These are phyloP conservation scores for Muscicapa striata DNA, from an alignment of 2,797 vertebrate genomes.

Conservation along the genomic window DNA sequence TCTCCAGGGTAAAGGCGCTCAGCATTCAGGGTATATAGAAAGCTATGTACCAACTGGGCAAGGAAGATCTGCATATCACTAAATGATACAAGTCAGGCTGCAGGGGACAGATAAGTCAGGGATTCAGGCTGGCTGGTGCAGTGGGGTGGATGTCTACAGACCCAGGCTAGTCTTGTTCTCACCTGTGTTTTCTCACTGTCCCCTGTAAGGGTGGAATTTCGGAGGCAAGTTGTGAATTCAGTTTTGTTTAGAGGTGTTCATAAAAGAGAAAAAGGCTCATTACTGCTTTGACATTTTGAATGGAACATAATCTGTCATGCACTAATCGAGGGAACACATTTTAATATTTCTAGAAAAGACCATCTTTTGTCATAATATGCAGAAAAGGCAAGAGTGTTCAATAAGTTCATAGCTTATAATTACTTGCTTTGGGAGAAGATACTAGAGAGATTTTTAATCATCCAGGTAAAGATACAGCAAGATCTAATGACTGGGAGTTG, in stretches of 20 bases:
- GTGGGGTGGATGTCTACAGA: neutral
- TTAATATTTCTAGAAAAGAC: slow-evolving; percentile 42
- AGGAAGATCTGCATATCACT: neutral
- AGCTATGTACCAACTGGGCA: neutral
- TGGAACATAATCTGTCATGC: neutral
- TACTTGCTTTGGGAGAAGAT: slow-evolving; percentile 14
- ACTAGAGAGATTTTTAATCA: slow-evolving; percentile 21
- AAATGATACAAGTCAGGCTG: neutral
- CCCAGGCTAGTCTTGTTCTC: neutral
- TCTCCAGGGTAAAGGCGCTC: slow-evolving; percentile 13
- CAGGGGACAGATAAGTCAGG: neutral
- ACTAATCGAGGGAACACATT: neutral
- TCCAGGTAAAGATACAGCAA: neutral
- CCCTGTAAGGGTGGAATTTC: neutral
- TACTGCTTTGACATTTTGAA: slow-evolving; percentile 26
- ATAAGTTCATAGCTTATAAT: slow-evolving; percentile 39
- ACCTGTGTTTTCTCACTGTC: neutral
- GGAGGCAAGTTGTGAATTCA: neutral
- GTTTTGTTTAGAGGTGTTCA: neutral
- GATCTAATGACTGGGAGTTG: neutral
- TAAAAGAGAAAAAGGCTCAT: neutral
- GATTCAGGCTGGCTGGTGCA: neutral
- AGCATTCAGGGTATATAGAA: neutral
- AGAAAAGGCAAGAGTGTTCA: slow-evolving; percentile 29
- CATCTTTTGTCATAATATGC: neutral